phyloP scores from a whole-genome alignment of 2,888 invertebrate species.

The Drosophila pseudotakahashii region DNA sequence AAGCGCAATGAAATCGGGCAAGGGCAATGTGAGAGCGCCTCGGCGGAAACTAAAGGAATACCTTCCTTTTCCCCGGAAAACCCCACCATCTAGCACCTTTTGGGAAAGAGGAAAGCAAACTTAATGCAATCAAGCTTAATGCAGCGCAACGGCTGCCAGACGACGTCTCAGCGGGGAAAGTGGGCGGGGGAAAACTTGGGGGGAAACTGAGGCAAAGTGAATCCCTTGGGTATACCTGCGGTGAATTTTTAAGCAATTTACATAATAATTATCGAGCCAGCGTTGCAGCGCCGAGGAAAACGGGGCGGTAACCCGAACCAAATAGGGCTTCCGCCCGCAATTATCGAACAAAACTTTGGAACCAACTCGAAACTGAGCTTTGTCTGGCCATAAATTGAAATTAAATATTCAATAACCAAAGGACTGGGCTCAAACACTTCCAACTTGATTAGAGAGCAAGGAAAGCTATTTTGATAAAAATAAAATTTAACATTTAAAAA shows the following conservation, averaged over 20 bases:
- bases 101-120: slow-evolving; percentile 69
- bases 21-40: slow-evolving; percentile 29
- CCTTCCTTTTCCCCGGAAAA: not conserved
- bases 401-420: slow-evolving; percentile 33
- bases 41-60: slow-evolving; percentile 27
- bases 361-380: slow-evolving; percentile 31
- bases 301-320: slow-evolving; percentile 3
- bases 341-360: slow-evolving; percentile 44
- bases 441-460: not conserved
- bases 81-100: slow-evolving; percentile 6
- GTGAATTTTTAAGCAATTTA: slow-evolving; percentile 79
- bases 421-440: slow-evolving; percentile 4
- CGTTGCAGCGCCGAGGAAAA: slow-evolving; percentile 27
- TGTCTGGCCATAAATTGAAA: slow-evolving; percentile 41
- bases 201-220: slow-evolving; percentile 56
- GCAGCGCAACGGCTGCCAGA: slow-evolving; percentile 68
- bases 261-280: slow-evolving; percentile 78
- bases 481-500: too few species aligned
- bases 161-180: slow-evolving; percentile 17
- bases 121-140: slow-evolving; percentile 79
- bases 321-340: slow-evolving; percentile 30
- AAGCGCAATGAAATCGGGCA: slow-evolving; percentile 49
- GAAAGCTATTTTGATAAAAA: not conserved
- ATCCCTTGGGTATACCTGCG: slow-evolving; percentile 75
- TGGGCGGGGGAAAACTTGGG: not conserved